Conservation (phyloP, 92 coral and sea anemone genomes). For the Nematostella vectensis region DNA sequence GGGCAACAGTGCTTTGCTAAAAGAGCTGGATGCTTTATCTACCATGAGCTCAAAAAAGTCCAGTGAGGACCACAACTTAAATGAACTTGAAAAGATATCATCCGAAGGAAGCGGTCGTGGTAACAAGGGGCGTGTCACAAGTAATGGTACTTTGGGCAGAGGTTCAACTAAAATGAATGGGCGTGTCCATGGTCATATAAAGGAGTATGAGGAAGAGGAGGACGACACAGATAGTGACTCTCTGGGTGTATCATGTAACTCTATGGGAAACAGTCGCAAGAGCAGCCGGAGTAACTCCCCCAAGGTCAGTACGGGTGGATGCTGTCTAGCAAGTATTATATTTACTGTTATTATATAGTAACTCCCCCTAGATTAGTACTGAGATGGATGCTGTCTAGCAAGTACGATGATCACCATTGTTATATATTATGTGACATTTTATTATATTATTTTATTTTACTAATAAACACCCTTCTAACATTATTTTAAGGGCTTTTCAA, state of each 20-base stretch:
- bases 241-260: constrained; percentile 77
- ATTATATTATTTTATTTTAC: too few species aligned
- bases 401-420: too few species aligned
- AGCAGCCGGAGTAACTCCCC: constrained; percentile 86
- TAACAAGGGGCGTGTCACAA: constrained; percentile 34
- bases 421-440: too few species aligned
- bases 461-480: too few species aligned
- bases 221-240: constrained; percentile 97
- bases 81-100: constrained; percentile 91
- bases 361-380: too few species aligned
- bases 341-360: constrained; percentile 1
- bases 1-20: constrained; percentile 41
- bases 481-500: too few species aligned
- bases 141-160: constrained; percentile 48
- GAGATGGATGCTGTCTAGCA: too few species aligned
- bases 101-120: constrained; percentile 31
- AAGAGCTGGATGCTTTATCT: constrained; percentile 45
- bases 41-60: constrained; percentile 65
- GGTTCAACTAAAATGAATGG: constrained; percentile 39
- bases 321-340: neutral
- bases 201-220: constrained; percentile 60
- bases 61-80: constrained; percentile 91
- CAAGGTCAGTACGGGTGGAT: constrained; percentile 61
- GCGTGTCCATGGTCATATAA: constrained; percentile 36
- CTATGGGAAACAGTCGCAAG: constrained; percentile 68